Percentiles rank a stretch among this genome's conserved stretches.
phyloP scores from a whole-genome alignment of 2,888 invertebrate genomes.

The Protophormia terraenovae region DNA sequence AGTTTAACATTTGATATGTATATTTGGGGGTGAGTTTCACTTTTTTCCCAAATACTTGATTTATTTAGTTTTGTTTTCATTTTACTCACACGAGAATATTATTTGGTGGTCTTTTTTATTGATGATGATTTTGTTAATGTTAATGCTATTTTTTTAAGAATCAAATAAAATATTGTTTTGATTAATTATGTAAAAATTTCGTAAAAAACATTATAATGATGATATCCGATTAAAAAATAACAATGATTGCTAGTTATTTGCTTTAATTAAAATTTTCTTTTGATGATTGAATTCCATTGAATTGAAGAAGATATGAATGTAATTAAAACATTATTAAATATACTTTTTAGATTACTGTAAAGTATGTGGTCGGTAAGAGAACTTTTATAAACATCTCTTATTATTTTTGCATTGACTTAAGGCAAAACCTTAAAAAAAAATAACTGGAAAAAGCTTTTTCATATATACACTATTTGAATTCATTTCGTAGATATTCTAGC shows the following conservation, averaged over 20 bases:
- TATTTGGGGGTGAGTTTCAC: slow-evolving; percentile 56
- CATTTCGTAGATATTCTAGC: no score
- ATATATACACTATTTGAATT: no score
- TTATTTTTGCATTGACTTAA: no score
- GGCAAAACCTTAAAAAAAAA: no score
- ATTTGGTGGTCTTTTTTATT: slow-evolving; percentile 36
- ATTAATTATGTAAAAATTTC: slow-evolving; percentile 21
- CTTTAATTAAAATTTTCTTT: not conserved
- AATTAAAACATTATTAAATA: not conserved
- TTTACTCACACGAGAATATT: slow-evolving; percentile 48
- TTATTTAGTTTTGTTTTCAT: slow-evolving; percentile 35
- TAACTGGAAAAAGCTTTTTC: no score
- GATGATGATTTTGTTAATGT: slow-evolving; percentile 26
- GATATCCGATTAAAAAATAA: slow-evolving; percentile 3
- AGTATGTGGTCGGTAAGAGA: no score
- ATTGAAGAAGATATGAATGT: not conserved
- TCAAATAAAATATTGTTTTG: slow-evolving; percentile 7
- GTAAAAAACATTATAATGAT: not conserved
- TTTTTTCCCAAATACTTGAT: slow-evolving; percentile 37
- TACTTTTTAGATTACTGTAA: no score
- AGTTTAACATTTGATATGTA: slow-evolving; percentile 54
- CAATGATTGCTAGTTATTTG: not conserved
- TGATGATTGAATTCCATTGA: not conserved
- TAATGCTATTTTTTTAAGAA: slow-evolving; percentile 4
- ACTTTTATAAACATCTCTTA: no score